These are phyloP conservation scores for Drosophila ochracea DNA, from an alignment of 2,888 invertebrate species.

Conservation along the genomic window DNA sequence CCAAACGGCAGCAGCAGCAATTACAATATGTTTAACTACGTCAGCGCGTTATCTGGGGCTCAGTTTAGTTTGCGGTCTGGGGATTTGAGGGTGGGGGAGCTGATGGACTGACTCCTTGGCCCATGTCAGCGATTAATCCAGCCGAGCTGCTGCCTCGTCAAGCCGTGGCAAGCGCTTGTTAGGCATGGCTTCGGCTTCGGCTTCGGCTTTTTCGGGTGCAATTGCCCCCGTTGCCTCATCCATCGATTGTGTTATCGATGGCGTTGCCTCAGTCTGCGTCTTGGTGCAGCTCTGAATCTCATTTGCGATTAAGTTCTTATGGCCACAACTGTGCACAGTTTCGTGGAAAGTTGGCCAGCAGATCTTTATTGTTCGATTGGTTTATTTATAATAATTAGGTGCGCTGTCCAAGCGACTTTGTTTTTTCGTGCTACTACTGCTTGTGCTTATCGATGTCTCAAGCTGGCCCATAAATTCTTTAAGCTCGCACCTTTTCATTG, in stretches of 20 bases:
- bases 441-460: slow-evolving; percentile 75
- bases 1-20: slow-evolving; percentile 73
- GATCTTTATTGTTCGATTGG: slow-evolving; percentile 85
- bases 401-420: slow-evolving; percentile 74
- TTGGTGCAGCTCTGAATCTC: slow-evolving; percentile 64
- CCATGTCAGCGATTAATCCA: slow-evolving; percentile 85
- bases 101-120: slow-evolving; percentile 23
- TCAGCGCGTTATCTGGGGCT: slow-evolving; percentile 77
- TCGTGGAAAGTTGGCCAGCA: slow-evolving; percentile 77
- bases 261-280: slow-evolving; percentile 68
- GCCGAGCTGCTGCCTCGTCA: slow-evolving; percentile 83
- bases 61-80: slow-evolving; percentile 13
- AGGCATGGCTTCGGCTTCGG: slow-evolving; percentile 32
- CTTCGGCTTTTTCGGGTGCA: slow-evolving; percentile 51
- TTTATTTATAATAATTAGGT: slow-evolving; percentile 85
- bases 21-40: slow-evolving; percentile 85
- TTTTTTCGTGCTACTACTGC: slow-evolving; percentile 38
- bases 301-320: slow-evolving; percentile 83
- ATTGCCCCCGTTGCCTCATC: slow-evolving; percentile 63
- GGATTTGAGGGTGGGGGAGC: not conserved
- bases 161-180: slow-evolving; percentile 70
- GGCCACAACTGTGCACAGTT: slow-evolving; percentile 63
- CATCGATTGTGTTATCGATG: slow-evolving; percentile 83
- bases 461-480: slow-evolving; percentile 83
- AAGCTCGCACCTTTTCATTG: slow-evolving; percentile 84